phyloP scores from a whole-genome alignment of 2,888 invertebrate genomes.

The Andricus quercusramuli region DNA sequence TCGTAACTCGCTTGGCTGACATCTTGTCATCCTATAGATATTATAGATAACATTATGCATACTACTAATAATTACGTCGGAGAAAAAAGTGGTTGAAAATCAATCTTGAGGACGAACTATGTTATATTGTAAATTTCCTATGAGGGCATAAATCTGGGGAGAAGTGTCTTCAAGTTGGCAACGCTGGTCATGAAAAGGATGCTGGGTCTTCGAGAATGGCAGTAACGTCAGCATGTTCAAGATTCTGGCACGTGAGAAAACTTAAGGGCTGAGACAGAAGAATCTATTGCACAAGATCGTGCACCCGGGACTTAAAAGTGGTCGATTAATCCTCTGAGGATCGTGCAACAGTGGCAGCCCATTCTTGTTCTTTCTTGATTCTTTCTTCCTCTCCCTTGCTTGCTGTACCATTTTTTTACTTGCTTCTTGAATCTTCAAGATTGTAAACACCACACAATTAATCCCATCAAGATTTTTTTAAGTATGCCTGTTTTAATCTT shows the following conservation, averaged over 20 bases:
- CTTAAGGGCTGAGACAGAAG: slow-evolving; percentile 38
- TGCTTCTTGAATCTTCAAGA: not conserved
- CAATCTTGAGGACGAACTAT: slow-evolving; percentile 36
- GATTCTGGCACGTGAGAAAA: slow-evolving; percentile 40
- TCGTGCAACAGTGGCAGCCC: slow-evolving; percentile 15
- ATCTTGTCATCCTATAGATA: not conserved
- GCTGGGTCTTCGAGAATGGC: slow-evolving; percentile 30
- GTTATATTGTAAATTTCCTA: slow-evolving; percentile 23
- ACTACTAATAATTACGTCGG: slow-evolving; percentile 23
- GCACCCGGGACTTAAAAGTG: slow-evolving; percentile 34
- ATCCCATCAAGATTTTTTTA: not conserved
- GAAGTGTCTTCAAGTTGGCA: slow-evolving; percentile 36
- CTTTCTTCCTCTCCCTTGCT: slow-evolving; percentile 19
- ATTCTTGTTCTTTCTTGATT: slow-evolving; percentile 15
- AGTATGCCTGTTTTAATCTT: not conserved
- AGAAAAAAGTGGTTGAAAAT: slow-evolving; percentile 49
- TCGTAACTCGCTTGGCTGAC: not conserved
- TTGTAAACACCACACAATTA: slow-evolving; percentile 20
- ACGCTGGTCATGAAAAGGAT: slow-evolving; percentile 32
- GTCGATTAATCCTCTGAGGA: slow-evolving; percentile 35
- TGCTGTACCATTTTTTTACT: slow-evolving; percentile 3
- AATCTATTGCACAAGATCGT: slow-evolving; percentile 38
- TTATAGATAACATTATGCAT: slow-evolving; percentile 4
- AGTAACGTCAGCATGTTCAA: slow-evolving; percentile 35
- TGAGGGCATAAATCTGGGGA: slow-evolving; percentile 29